Conservation (phyloP, 1,140 invertebrate species). For the Solen grandis region DNA sequence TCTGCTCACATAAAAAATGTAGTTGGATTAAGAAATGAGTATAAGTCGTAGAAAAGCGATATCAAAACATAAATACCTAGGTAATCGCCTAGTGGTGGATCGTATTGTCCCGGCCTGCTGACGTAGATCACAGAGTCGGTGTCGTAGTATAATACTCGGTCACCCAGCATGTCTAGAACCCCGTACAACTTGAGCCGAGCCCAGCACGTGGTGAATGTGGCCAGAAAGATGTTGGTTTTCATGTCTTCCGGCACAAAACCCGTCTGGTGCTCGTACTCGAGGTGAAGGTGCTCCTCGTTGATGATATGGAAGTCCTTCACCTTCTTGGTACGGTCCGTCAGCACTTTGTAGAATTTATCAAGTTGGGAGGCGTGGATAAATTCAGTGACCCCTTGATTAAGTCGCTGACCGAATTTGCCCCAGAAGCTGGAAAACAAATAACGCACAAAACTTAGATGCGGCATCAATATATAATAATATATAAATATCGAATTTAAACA, state of each 20-base stretch:
- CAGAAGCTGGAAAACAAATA: conserved; percentile 40
- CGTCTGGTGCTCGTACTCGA: conserved; percentile 8
- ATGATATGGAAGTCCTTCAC: conserved; percentile 36
- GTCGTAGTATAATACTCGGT: conserved; percentile 77
- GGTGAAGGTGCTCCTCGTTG: conserved; percentile 19
- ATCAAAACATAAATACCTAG: conserved; percentile 4
- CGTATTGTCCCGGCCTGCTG: neutral
- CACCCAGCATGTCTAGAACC: conserved; percentile 72
- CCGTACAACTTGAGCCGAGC: conserved; percentile 79
- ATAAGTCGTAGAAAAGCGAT: too few species aligned
- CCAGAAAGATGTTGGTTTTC: conserved; percentile 76
- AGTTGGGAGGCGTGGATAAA: conserved; percentile 63
- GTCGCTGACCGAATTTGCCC: conserved; percentile 52
- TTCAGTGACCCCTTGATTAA: conserved; percentile 48
- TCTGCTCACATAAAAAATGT: too few species aligned
- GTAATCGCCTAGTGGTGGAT: conserved; percentile 8
- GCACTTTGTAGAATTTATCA: conserved; percentile 63
- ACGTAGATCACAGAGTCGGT: conserved; percentile 78
- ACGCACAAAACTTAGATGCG: conserved; percentile 55
- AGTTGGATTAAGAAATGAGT: too few species aligned
- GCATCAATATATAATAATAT: conserved; percentile 36
- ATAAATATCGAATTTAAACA: conserved; percentile 2
- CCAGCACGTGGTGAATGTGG: conserved; percentile 78
- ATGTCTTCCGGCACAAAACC: conserved; percentile 30
- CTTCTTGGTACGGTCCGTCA: conserved; percentile 56